Evolutionary conservation across 2,797 vertebrate genomes (phyloP).

Genomic region (Macropodus opercularis): DNA sequence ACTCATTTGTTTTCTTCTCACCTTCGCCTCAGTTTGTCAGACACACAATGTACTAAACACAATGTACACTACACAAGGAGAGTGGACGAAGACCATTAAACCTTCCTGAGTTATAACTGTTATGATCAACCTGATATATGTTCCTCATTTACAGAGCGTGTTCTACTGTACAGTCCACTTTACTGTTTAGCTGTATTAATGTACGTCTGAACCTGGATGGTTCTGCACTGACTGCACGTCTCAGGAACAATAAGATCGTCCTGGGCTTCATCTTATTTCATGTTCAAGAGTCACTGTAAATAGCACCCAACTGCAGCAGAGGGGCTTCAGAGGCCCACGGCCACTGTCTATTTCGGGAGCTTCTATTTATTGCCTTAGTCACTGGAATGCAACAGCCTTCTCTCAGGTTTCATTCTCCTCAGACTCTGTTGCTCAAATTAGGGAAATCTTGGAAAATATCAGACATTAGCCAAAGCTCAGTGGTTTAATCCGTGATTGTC

Average conservation of each 20-base stretch:
- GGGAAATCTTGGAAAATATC: constrained; percentile 46
- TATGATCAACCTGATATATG: too few relatives aligned
- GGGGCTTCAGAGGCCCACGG: constrained; percentile 48
- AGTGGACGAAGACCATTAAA: too few relatives aligned
- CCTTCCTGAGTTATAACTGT: too few relatives aligned
- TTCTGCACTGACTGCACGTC: neutral
- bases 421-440: constrained; percentile 40
- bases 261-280: constrained; percentile 3
- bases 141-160: too few relatives aligned
- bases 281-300: constrained; percentile 21
- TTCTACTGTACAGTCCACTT: too few relatives aligned
- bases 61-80: too few relatives aligned
- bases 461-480: constrained; percentile 40
- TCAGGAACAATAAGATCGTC: neutral
- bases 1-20: too few relatives aligned
- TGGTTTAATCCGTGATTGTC: constrained; percentile 50
- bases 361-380: constrained; percentile 83
- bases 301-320: constrained; percentile 19
- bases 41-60: too few relatives aligned
- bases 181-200: too few relatives aligned
- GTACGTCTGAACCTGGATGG: too few relatives aligned
- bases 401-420: constrained; percentile 76
- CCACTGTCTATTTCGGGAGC: constrained; percentile 80
- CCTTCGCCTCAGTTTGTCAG: too few relatives aligned
- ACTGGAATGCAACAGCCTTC: constrained; percentile 72